These are phyloP conservation scores for Vollenhovia emeryi DNA, from an alignment of 1,140 invertebrate genomes.

Conservation along the genomic window DNA sequence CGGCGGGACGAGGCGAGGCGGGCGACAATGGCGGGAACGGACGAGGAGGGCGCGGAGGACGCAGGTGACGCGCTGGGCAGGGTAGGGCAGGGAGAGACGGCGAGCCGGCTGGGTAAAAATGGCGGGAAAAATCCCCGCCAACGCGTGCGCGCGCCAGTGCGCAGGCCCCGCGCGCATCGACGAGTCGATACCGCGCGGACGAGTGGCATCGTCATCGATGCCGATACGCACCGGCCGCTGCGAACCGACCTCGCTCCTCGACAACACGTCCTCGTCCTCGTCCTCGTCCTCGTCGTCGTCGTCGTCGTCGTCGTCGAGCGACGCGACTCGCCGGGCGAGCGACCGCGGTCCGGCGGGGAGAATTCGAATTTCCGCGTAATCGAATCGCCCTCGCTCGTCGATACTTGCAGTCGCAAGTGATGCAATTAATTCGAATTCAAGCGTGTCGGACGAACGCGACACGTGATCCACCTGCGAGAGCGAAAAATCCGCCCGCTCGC, in stretches of 20 bases:
- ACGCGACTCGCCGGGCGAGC: constrained; percentile 10
- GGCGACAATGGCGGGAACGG: constrained; percentile 2
- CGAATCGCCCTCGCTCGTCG: background rate
- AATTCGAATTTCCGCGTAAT: constrained; percentile 14
- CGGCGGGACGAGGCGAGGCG: constrained; percentile 13
- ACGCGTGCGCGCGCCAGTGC: constrained; percentile 23
- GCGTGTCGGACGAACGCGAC: background rate
- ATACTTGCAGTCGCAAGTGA: constrained; percentile 26
- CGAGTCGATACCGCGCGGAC: constrained; percentile 68
- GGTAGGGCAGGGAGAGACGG: background rate
- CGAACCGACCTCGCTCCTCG: constrained; percentile 43
- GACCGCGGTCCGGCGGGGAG: too few species aligned
- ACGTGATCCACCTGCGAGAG: background rate
- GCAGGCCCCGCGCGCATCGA: constrained; percentile 58
- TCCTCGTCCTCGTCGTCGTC: background rate
- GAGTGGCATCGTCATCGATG: constrained; percentile 40
- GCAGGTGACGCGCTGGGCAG: constrained; percentile 34
- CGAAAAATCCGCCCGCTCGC: background rate
- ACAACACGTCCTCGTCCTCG: too few species aligned
- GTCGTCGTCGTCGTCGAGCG: background rate
- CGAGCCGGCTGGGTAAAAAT: constrained; percentile 64
- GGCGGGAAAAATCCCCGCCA: constrained; percentile 70
- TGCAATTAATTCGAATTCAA: constrained; percentile 48
- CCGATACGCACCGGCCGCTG: background rate
- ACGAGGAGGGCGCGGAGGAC: constrained; percentile 18